phyloP scores from a whole-genome alignment of 2,113 vertebrate species.

The Poeciliopsis retropinna region DNA sequence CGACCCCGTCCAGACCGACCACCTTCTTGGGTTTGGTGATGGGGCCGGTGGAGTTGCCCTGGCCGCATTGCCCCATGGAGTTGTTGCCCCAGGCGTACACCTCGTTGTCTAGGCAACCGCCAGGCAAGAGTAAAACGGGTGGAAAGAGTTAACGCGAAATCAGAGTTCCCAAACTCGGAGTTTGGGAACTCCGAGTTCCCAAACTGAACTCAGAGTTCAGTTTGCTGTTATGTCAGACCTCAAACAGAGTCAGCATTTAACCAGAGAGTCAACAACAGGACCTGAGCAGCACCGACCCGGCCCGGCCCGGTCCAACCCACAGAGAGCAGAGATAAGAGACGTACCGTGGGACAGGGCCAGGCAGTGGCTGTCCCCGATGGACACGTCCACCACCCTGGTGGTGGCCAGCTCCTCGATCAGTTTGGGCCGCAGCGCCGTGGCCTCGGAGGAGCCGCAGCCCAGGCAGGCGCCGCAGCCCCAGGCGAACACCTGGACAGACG shows the following conservation, averaged over 20 bases:
- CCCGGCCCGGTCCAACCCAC: background rate
- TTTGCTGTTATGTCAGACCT: slow-evolving; percentile 18
- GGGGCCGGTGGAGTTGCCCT: slow-evolving; percentile 96
- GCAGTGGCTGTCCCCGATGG: slow-evolving; percentile 97
- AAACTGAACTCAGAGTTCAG: background rate
- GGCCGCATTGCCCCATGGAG: slow-evolving; percentile 98
- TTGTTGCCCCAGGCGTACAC: slow-evolving; percentile 99
- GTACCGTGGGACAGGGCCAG: slow-evolving; percentile 95
- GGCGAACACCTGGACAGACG: slow-evolving; percentile 86
- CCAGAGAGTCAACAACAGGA: background rate
- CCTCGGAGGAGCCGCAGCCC: slow-evolving; percentile 96
- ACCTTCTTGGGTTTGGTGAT: slow-evolving; percentile 99
- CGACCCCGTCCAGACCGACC: slow-evolving; percentile 92
- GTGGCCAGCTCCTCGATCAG: slow-evolving; percentile 94
- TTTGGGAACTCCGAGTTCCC: no score
- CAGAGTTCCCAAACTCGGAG: no score
- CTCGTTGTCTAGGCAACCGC: slow-evolving; percentile 87
- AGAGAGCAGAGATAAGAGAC: background rate
- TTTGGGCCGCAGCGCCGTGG: slow-evolving; percentile 92
- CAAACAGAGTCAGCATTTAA: background rate
- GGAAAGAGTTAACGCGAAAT: slow-evolving; percentile 5
- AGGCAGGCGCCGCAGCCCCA: slow-evolving; percentile 98
- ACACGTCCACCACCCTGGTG: slow-evolving; percentile 95
- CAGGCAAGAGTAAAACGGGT: no score
- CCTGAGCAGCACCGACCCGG: background rate